Evolutionary conservation across 2,888 invertebrate genomes (phyloP).

Genomic region (Leptothorax acervorum): DNA sequence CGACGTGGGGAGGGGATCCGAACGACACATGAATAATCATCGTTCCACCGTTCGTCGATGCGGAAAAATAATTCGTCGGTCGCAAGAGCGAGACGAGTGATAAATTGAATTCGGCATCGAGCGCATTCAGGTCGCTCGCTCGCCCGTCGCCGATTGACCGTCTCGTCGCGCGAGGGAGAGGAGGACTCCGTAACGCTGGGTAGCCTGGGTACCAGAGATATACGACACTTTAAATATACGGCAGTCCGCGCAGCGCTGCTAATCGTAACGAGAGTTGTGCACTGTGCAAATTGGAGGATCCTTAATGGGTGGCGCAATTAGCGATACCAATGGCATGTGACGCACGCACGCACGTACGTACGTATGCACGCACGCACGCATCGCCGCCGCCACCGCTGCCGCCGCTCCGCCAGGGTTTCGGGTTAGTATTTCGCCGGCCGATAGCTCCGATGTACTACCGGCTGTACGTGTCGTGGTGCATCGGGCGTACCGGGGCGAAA

Average conservation of each 20-base stretch:
- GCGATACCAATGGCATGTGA: conserved; percentile 73
- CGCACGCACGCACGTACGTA: conserved; percentile 58
- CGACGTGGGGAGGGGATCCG: neutral
- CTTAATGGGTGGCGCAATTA: conserved; percentile 76
- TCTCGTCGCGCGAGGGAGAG: conserved; percentile 58
- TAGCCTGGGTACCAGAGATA: conserved; percentile 27
- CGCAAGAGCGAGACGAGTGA: conserved; percentile 29
- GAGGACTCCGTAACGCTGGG: conserved; percentile 11
- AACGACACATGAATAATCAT: conserved; percentile 15
- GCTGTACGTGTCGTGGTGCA: conserved; percentile 6
- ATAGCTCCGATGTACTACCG: neutral
- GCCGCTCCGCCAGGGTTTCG: neutral
- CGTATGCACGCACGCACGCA: neutral
- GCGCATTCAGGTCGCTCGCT: neutral
- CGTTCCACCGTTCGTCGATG: neutral
- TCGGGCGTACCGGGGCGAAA: conserved; percentile 19
- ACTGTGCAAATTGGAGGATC: conserved; percentile 76
- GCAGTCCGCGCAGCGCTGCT: conserved; percentile 45
- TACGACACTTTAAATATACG: conserved; percentile 73
- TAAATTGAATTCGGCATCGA: conserved; percentile 49
- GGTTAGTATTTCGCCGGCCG: neutral
- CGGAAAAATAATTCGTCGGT: conserved; percentile 38
- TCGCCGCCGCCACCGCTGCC: neutral
- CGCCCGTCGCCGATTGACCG: conserved; percentile 21
- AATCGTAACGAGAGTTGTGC: conserved; percentile 73